Evolutionary conservation across 2,797 vertebrate species (phyloP).

Genomic region (Echeneis naucrates): DNA sequence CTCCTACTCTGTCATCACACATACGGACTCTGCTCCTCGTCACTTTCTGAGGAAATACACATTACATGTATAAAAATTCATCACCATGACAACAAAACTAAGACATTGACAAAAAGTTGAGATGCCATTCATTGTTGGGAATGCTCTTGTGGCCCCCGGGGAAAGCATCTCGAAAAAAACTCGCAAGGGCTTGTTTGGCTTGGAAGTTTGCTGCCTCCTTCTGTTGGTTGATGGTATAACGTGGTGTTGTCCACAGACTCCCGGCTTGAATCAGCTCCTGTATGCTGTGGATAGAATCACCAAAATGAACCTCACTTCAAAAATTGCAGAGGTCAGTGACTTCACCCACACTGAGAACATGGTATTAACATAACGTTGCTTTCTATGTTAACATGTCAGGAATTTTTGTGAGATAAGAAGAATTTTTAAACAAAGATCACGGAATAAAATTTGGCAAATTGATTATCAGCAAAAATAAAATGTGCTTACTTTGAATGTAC

Average conservation of each 20-base stretch:
- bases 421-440: conserved; percentile 22
- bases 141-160: neutral
- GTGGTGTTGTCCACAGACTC: conserved; percentile 53
- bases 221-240: conserved; percentile 35
- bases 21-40: neutral
- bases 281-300: conserved; percentile 64
- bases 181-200: neutral
- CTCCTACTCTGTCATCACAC: conserved; percentile 44
- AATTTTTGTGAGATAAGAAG: neutral
- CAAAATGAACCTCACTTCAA: conserved; percentile 60
- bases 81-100: neutral
- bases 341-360: neutral
- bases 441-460: neutral
- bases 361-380: neutral
- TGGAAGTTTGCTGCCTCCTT: conserved; percentile 61
- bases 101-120: neutral
- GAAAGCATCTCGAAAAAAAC: neutral
- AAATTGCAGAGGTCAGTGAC: conserved; percentile 70
- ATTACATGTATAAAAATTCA: neutral
- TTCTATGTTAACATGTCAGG: neutral
- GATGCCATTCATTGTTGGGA: neutral
- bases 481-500: too few species aligned
- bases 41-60: neutral
- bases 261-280: conserved; percentile 50
- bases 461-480: neutral